Evolutionary conservation across 1,140 invertebrate species (phyloP), one percentile per base, ranked within the genome.

Genomic region (Druon quercuslanigerum): DNA sequence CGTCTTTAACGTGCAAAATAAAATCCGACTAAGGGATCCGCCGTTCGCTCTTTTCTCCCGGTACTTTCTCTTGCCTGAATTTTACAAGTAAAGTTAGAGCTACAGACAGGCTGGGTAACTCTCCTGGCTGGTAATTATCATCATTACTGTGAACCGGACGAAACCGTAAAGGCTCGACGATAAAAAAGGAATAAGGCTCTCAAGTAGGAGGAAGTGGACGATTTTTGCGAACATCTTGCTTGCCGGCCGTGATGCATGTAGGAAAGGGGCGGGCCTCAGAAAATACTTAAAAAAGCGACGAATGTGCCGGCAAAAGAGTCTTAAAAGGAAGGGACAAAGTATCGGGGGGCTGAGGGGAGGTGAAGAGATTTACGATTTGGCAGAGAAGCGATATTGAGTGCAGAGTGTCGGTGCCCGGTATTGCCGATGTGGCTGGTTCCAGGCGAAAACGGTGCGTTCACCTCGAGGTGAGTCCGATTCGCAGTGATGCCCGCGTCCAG

Each of bases 371-470:
- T 66, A 66, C 60, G 60, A 40, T 66, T 66, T 66, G 33, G 60
- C 60, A 14, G 20, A 66, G 60, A 66, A 46, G 60, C 20, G 60
- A 66, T 66, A 66, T 66, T 20, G 40, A 66, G 60, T 66, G 57
- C 57, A 66, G 57, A 66, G 57, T 33, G 19, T 33, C 25, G 16
- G 25, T 16, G 20, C 20, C 57, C 40, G 40, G 25, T 66, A 66
- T 40, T 66, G 57, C 25, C 60, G 25, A 66, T 66, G 40, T 46
- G 7, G 40, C 40, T 46, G 40, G 40, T 46, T 46, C 25, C 60
- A 66, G 25, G 60, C 25, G 60, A 66, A 66, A 66, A 66, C 57
- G 60, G 60, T 66, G 60, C 60, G 60, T 66, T 66, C 60, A 66
- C 60, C 60, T 66, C 14, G 25, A 66, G 60, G 60, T 66, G 60